Evolutionary conservation across 2,888 invertebrate genomes (phyloP).

Genomic region (Acrobasis consociella): DNA sequence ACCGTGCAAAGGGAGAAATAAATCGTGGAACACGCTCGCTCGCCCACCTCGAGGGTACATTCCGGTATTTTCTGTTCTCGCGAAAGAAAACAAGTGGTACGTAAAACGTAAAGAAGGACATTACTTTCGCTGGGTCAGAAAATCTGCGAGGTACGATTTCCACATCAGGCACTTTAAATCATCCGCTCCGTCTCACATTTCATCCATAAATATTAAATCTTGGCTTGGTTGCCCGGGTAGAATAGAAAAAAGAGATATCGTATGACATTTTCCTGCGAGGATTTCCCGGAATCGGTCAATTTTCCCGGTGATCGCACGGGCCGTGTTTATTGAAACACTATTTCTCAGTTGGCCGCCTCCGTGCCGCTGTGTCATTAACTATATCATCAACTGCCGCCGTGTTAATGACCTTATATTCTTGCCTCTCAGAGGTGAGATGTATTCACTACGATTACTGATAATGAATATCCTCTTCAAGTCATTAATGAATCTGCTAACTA

Average conservation of each 20-base stretch:
- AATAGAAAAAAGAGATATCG: constrained; percentile 69
- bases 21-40: constrained; percentile 68
- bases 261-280: constrained; percentile 72
- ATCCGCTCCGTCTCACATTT: constrained; percentile 80
- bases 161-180: constrained; percentile 81
- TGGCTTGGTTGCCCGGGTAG: constrained; percentile 69
- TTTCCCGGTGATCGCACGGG: constrained; percentile 74
- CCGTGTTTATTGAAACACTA: constrained; percentile 79
- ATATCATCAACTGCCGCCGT: constrained; percentile 38
- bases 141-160: constrained; percentile 79
- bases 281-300: constrained; percentile 79
- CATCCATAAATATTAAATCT: constrained; percentile 82
- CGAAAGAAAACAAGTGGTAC: constrained; percentile 77
- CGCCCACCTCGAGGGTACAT: constrained; percentile 69
- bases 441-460: constrained; percentile 3
- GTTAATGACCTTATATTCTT: constrained; percentile 36
- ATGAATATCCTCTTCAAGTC: neutral
- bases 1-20: constrained; percentile 72
- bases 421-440: constrained; percentile 18
- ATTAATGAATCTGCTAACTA: neutral
- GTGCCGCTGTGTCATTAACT: constrained; percentile 54
- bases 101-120: constrained; percentile 78
- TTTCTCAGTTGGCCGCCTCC: constrained; percentile 71
- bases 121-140: constrained; percentile 79
- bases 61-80: constrained; percentile 65